These are phyloP conservation scores for Chelonoidis abingdonii DNA, from an alignment of 2,113 vertebrate genomes.

Conservation along the genomic window DNA sequence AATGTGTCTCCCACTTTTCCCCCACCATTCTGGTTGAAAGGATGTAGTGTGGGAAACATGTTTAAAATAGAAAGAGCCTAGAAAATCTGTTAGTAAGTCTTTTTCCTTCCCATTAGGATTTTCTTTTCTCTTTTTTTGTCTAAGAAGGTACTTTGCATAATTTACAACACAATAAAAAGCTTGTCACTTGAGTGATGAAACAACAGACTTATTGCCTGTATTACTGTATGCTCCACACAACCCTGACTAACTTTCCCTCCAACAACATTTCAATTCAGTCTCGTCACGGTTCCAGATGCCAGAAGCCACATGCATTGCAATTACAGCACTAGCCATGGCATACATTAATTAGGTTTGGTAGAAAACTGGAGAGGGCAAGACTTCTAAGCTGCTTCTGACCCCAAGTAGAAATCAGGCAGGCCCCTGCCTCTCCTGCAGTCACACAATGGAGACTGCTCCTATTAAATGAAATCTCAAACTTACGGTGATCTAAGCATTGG, in stretches of 20 bases:
- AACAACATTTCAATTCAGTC: slow-evolving; percentile 15
- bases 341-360: neutral
- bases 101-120: neutral
- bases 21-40: neutral
- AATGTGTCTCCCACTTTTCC: neutral
- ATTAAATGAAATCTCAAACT: neutral
- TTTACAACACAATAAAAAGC: neutral
- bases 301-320: neutral
- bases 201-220: neutral
- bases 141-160: neutral
- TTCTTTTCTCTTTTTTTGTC: neutral
- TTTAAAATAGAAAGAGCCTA: neutral
- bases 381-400: neutral
- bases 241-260: neutral
- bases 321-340: neutral
- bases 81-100: neutral
- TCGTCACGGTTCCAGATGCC: neutral
- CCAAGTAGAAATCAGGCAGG: neutral
- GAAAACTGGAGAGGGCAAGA: neutral
- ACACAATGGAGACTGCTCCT: neutral
- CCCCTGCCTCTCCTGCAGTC: neutral
- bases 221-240: neutral
- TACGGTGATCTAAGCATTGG: neutral
- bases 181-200: neutral
- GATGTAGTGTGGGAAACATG: no score